phyloP scores from a whole-genome alignment of 2,888 invertebrate genomes.

The Carcina quercana region DNA sequence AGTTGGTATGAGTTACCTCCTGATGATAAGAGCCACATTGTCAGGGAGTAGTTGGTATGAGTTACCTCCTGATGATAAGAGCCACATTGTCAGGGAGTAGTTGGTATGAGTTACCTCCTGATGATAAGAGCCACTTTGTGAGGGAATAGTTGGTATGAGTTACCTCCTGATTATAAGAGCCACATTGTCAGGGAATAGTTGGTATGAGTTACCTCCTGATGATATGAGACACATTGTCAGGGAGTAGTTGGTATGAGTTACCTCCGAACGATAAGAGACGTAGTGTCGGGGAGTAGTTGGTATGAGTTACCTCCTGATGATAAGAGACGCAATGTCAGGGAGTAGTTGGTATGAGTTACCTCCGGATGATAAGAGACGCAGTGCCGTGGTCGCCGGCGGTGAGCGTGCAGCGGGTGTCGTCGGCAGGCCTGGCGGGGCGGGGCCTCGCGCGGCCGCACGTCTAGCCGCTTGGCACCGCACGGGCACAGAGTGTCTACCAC shows the following conservation, averaged over 20 bases:
- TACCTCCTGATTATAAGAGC: too few species aligned
- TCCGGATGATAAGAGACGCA: slow-evolving; percentile 94
- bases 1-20: too few species aligned
- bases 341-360: slow-evolving; percentile 52
- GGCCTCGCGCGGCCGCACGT: slow-evolving; percentile 84
- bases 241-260: slow-evolving; percentile 45
- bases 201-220: slow-evolving; percentile 45
- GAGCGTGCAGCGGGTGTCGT: slow-evolving; percentile 76
- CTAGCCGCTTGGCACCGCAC: slow-evolving; percentile 89
- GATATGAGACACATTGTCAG: too few species aligned
- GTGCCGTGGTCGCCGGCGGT: slow-evolving; percentile 82
- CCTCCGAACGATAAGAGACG: slow-evolving; percentile 93
- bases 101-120: too few species aligned
- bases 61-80: too few species aligned
- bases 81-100: too few species aligned
- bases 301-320: slow-evolving; percentile 83
- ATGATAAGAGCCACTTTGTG: too few species aligned
- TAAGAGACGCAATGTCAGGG: slow-evolving; percentile 89
- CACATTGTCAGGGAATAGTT: too few species aligned
- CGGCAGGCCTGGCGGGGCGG: slow-evolving; percentile 71
- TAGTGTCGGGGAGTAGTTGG: slow-evolving; percentile 77
- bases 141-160: too few species aligned
- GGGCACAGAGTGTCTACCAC: slow-evolving; percentile 93
- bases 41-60: too few species aligned
- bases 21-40: too few species aligned